phyloP scores from a whole-genome alignment of 2,888 invertebrate species.

The Dolomedes plantarius region DNA sequence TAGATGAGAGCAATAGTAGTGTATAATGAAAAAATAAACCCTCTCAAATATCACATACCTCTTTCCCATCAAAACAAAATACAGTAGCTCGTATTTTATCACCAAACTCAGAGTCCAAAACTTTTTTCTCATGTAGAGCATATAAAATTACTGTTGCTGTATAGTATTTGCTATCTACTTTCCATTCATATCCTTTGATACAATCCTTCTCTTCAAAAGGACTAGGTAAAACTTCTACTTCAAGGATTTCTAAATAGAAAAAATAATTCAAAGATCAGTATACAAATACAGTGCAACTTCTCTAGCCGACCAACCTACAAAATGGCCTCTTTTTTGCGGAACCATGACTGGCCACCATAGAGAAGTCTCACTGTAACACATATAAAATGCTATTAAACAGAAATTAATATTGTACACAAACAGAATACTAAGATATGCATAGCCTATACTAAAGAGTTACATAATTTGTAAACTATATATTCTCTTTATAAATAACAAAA shows the following conservation, averaged over 20 bases:
- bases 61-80: constrained; percentile 81
- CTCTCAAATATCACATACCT: constrained; percentile 76
- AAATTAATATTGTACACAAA: no score
- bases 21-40: not conserved
- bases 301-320: no score
- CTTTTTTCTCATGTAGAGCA: constrained; percentile 78
- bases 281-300: no score
- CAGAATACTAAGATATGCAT: no score
- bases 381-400: no score
- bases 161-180: constrained; percentile 85
- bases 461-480: no score
- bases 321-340: no score
- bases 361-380: no score
- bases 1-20: not conserved
- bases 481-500: no score
- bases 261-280: not conserved
- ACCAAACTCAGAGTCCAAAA: constrained; percentile 77
- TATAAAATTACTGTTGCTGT: constrained; percentile 81
- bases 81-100: constrained; percentile 81
- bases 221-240: constrained; percentile 17
- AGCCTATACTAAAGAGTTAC: no score
- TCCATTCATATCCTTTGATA: constrained; percentile 78
- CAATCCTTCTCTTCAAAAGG: not conserved
- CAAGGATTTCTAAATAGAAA: constrained; percentile 36
- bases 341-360: no score